These are phyloP conservation scores for Dipodomys merriami DNA, from an alignment of 2,113 vertebrate species.

Conservation along the genomic window DNA sequence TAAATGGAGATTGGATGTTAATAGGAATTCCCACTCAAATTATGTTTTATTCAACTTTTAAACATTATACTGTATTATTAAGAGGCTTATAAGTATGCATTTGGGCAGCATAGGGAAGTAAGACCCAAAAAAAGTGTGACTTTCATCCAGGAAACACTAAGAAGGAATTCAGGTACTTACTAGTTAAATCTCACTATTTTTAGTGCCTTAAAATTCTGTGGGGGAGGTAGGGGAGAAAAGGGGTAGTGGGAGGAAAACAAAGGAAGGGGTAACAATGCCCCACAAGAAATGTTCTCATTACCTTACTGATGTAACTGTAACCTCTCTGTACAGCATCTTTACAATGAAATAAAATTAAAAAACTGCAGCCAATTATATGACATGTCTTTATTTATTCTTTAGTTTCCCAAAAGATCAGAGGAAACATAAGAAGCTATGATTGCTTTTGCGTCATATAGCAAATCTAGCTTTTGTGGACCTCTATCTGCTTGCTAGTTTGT, in stretches of 20 bases:
- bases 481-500: neutral
- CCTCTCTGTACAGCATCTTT: no score
- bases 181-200: constrained; percentile 32
- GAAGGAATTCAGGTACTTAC: neutral
- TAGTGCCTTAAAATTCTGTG: constrained; percentile 1
- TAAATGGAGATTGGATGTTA: constrained; percentile 64
- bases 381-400: neutral
- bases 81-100: neutral
- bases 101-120: neutral
- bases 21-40: constrained; percentile 68
- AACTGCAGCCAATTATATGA: neutral
- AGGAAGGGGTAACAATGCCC: no score
- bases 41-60: constrained; percentile 64
- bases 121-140: neutral
- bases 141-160: neutral
- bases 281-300: no score
- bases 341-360: neutral
- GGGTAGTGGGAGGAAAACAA: no score
- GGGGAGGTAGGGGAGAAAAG: no score
- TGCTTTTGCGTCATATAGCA: neutral
- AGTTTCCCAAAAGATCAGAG: neutral
- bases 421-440: neutral
- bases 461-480: neutral
- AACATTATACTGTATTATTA: constrained; percentile 46
- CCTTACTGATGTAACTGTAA: no score